Base-by-base conservation (phyloP, 2,888 invertebrate species). In the Callyntrura sp. region DNA sequence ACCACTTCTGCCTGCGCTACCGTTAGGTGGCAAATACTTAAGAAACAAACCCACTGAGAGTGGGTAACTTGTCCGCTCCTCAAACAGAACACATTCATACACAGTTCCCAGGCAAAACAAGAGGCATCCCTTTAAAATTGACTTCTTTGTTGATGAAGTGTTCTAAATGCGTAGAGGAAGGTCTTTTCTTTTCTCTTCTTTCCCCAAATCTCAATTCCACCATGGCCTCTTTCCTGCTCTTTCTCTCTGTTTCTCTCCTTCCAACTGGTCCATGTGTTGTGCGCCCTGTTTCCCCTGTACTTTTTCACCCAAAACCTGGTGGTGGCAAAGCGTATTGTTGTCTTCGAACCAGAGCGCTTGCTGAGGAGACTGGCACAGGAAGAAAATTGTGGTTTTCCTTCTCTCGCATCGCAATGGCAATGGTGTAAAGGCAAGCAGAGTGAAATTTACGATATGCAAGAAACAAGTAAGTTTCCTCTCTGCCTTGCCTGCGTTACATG, bases 101-200 rank as follows among this genome's bases (percentile, higher is more conserved):
- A n/a, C n/a, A 14, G 14, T 60, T 35, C 14, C 35, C 14, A 45
- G 45, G 55, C 25, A 76, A 70, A 8, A 25, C 9, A 35, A 1
- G 25, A 68, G 48, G 23, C 45, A 45, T 43, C 17, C 25, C 73
- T 76, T 73, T 85, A 57, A 23, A 85, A 73, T 73, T 73, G 73
- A 73, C 73, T 85, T 85, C 57, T 85, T 76, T 57, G 73, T 76
- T 76, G 73, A 85, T 85, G 76, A 23, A 85, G 84, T 85, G 70
- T 68, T 76, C 35, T 85, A 55, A 73, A 70, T 57, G 55, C 43
- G 43, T 20, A 57, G 43, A 76, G 60, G 60, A 76, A 60, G 70
- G 68, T 55, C 28, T 8, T 60, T 73, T 73, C 20, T 73, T 9
- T 48, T 73, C 51, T 73, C 48, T 23, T 25, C 51, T 73, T 51